A percentile compares a stretch with the other conserved stretches of the same genome.
phyloP scores from a whole-genome alignment of 2,888 invertebrate species.

The Diplolepis rosae region DNA sequence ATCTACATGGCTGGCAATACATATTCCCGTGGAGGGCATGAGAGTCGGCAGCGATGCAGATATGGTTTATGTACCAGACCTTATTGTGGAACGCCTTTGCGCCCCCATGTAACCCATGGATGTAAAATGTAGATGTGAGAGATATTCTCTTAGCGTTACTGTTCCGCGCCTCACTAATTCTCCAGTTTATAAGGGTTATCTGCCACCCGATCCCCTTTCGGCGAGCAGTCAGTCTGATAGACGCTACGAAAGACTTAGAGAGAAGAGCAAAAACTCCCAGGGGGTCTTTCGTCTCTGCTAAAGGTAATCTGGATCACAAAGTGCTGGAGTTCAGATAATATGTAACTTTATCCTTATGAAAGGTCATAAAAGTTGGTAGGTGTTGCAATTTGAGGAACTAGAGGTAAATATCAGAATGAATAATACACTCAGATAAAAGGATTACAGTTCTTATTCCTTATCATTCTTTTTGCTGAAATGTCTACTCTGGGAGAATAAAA shows the following conservation, averaged over 20 bases:
- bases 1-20: constrained; percentile 44
- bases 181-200: constrained; percentile 68
- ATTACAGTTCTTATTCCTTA: too few species aligned
- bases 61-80: constrained; percentile 70
- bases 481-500: too few species aligned
- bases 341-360: constrained; percentile 46
- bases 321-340: constrained; percentile 36
- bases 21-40: constrained; percentile 28
- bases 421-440: too few species aligned
- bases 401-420: background rate
- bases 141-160: constrained; percentile 57
- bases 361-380: constrained; percentile 48
- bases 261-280: constrained; percentile 13
- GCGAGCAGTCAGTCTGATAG: constrained; percentile 31
- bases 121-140: constrained; percentile 62
- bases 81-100: constrained; percentile 65
- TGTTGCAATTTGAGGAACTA: constrained; percentile 29
- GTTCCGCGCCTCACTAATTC: constrained; percentile 69
- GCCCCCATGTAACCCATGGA: constrained; percentile 51
- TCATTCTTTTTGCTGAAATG: too few species aligned
- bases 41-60: constrained; percentile 60
- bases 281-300: constrained; percentile 18
- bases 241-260: constrained; percentile 26
- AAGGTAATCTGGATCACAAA: constrained; percentile 29
- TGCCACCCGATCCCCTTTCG: constrained; percentile 35